Evolutionary conservation across 2,113 vertebrate genomes (phyloP).

Genomic region (Cephalophus harveyi): DNA sequence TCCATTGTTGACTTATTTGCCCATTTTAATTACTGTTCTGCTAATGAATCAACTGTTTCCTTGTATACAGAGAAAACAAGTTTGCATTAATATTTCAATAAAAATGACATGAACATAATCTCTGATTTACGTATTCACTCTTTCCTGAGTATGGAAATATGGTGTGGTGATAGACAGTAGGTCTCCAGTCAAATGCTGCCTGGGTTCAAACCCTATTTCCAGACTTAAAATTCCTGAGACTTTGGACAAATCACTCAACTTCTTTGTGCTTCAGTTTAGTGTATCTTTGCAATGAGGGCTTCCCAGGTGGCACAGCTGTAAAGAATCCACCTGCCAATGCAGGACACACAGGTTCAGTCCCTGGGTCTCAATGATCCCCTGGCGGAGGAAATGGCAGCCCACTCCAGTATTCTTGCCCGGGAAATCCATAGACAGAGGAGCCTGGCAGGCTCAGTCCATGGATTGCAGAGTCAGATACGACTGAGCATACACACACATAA

Average conservation of each 20-base stretch:
- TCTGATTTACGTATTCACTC: not conserved
- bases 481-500: not conserved
- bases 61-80: not conserved
- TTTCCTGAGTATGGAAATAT: not conserved
- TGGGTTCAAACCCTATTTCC: not conserved
- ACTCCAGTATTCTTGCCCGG: not conserved
- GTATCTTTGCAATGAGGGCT: not conserved
- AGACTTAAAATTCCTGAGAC: not conserved
- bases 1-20: not conserved
- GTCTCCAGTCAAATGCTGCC: not conserved
- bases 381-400: not conserved
- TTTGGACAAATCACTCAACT: not conserved
- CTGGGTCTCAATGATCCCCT: not conserved
- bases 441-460: not conserved
- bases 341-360: not conserved
- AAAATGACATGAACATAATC: not conserved
- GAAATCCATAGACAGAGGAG: not conserved
- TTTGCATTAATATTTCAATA: not conserved
- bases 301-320: not conserved
- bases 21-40: not conserved
- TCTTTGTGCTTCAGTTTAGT: not conserved
- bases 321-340: not conserved
- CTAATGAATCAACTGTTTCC: not conserved
- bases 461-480: not conserved
- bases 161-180: not conserved